Base-by-base conservation (phyloP, 1,140 invertebrate genomes). In the Philaenus spumarius region DNA sequence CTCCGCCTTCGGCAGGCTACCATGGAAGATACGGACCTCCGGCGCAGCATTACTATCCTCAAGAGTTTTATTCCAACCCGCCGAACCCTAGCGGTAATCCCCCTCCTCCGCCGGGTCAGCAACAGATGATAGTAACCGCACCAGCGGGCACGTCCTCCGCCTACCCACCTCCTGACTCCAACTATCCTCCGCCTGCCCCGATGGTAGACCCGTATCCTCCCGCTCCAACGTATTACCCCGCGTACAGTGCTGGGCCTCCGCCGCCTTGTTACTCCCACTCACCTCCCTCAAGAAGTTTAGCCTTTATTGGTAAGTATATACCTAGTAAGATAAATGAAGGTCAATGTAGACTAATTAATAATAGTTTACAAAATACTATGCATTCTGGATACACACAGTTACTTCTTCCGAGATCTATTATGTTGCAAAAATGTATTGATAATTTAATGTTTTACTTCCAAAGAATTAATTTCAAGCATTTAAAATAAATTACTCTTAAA, bases 251-350 rank as follows among this genome's bases (percentile, higher is more conserved):
- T 46, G 72, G 69, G 30, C 55, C 61, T 53, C 68, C 72, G 24
- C 70, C 70, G 22, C 77, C 84, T 9, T 86, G 85, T 62, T 85
- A 85, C 64, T 80, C 84, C 47, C 85, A 86, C 62, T 80, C 82
- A 58, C 82, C 83, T 19, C 80, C 83, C 20, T 70, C 76, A 47
- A 81, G 82, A 62, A 76, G 77, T 67, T 72, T 80, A 70, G 81
- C 82, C 59, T 63, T 59, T 55, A 61, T 66, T 34, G 61, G 64
- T 67, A 39, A 66, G 62, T 60, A 57, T 12, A n/a, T n/a, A n/a
- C n/a, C n/a, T n/a, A n/a, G n/a, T n/a, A n/a, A n/a, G n/a, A n/a
- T n/a, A n/a, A n/a, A n/a, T n/a, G n/a, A n/a, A n/a, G n/a, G n/a
- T n/a, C n/a, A n/a, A n/a, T n/a, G n/a, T n/a, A n/a, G n/a, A n/a